phyloP scores from a whole-genome alignment of 1,140 invertebrate genomes.

The Paralvinella palmiformis region DNA sequence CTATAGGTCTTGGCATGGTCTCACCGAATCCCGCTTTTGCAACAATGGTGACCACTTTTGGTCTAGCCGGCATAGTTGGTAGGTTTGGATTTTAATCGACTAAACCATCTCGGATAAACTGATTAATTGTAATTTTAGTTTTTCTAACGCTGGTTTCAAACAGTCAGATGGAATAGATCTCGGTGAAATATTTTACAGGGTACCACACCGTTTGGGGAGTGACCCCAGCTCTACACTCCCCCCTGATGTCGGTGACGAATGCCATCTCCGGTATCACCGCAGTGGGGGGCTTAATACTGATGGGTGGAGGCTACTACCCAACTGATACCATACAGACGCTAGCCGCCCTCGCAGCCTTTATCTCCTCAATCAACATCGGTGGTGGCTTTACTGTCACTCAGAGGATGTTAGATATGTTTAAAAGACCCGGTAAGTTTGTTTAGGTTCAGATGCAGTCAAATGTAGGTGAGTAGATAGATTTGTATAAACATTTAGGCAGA shows the following conservation, averaged over 20 bases:
- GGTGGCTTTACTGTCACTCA: constrained; percentile 86
- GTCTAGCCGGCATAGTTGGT: constrained; percentile 76
- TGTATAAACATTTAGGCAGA: no score
- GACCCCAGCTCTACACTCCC: constrained; percentile 81
- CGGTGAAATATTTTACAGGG: constrained; percentile 48
- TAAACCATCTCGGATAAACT: no score
- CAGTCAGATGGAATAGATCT: no score
- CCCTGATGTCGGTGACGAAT: constrained; percentile 89
- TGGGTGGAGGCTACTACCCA: constrained; percentile 73
- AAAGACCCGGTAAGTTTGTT: constrained; percentile 57
- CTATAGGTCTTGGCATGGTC: constrained; percentile 60
- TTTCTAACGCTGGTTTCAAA: no score
- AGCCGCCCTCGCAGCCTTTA: constrained; percentile 73
- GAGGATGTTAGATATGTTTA: constrained; percentile 90
- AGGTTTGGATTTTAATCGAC: constrained; percentile 22
- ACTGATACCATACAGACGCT: constrained; percentile 62
- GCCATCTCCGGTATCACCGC: constrained; percentile 87
- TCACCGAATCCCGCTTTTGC: constrained; percentile 79
- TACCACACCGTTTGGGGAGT: constrained; percentile 91
- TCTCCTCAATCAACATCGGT: constrained; percentile 86
- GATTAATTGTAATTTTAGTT: no score
- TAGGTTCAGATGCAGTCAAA: no score
- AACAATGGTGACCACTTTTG: constrained; percentile 79
- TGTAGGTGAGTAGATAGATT: no score
- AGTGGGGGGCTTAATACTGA: constrained; percentile 74